Evolutionary conservation across 1,140 invertebrate species (phyloP).

Genomic region (Sycophaga agraensis): DNA sequence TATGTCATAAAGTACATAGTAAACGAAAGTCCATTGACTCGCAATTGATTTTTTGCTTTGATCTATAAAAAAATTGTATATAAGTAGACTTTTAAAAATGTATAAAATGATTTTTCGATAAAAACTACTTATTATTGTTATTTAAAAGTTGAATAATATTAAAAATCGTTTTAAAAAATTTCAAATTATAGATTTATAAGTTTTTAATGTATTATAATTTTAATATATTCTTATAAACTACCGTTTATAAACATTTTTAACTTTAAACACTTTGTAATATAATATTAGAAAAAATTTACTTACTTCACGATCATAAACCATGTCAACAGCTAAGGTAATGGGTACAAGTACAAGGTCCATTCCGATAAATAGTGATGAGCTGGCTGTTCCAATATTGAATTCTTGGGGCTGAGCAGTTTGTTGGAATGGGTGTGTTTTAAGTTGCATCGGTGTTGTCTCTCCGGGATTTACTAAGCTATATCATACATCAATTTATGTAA

Average conservation of each 20-base stretch:
- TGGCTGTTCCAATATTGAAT: conserved; percentile 72
- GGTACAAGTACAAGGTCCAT: conserved; percentile 78
- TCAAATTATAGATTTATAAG: too few species aligned
- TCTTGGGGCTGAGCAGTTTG: conserved; percentile 68
- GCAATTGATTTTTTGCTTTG: conserved; percentile 78
- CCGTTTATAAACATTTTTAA: too few species aligned
- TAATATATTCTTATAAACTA: too few species aligned
- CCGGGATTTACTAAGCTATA: conserved; percentile 2
- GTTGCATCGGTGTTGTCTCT: conserved; percentile 50
- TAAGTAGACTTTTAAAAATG: too few species aligned
- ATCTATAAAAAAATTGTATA: conserved; percentile 64
- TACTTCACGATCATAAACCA: conserved; percentile 84
- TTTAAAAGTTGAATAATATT: too few species aligned
- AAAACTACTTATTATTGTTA: too few species aligned
- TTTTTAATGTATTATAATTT: too few species aligned
- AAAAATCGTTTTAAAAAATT: too few species aligned
- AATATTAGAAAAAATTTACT: too few species aligned
- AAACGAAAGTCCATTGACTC: conserved; percentile 79
- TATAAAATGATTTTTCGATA: too few species aligned
- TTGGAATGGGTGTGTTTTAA: conserved; percentile 69
- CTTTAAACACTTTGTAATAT: too few species aligned
- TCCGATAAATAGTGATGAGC: conserved; percentile 73
- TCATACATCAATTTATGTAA: too few species aligned
- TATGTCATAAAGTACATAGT: conserved; percentile 77
- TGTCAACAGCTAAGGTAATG: conserved; percentile 74